Evolutionary conservation across 2,797 vertebrate species (phyloP), one percentile per base, ranked within the genome.

Genomic region (Cyprinella venusta): DNA sequence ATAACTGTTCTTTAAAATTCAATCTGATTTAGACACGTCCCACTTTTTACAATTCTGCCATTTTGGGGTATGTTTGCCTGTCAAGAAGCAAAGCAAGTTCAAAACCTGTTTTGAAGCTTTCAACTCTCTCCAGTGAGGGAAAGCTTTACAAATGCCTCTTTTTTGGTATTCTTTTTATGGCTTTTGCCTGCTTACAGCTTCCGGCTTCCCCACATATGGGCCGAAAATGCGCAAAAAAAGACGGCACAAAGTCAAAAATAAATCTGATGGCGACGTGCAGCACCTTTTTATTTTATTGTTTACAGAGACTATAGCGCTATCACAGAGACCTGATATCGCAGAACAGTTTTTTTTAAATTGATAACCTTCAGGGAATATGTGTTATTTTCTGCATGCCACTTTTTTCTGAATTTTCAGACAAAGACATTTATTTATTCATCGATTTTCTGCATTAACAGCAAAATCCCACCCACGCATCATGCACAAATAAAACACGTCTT

Each of bases 391-490:
- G 21, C 21, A 56, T n/a, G 2, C 12, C 59, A 61, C n/a, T 13
- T 4, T 5, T 26, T 61, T 26, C 1, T 0, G 24, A 6, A 26
- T 63, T 38, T 67, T 33, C 21, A 3, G 26, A 30, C 21, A 21
- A 63, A 63, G 26, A 15, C 33, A 36, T 38, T 30, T 30, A 36
- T 65, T 30, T 76, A 42, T 76, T 61, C 16, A 76, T 42, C 16
- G 42, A 12, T 61, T 76, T 42, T 76, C 8, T 16, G 18, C 33
- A 61, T 10, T 61, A 38, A 61, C 6, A 5, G 48, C 12, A 56
- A 69, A 48, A 52, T 40, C 26, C n/a, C 80, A 26, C 70, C 38
- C 38, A 54, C 70, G 21, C 45, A 76, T 54, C 4, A 79, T 33
- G 52, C 16, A 71, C 68, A 72, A 56, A 33, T 33, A 71, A 40